Conservation (phyloP, 2,113 vertebrate genomes). For the Lonchura striata region DNA sequence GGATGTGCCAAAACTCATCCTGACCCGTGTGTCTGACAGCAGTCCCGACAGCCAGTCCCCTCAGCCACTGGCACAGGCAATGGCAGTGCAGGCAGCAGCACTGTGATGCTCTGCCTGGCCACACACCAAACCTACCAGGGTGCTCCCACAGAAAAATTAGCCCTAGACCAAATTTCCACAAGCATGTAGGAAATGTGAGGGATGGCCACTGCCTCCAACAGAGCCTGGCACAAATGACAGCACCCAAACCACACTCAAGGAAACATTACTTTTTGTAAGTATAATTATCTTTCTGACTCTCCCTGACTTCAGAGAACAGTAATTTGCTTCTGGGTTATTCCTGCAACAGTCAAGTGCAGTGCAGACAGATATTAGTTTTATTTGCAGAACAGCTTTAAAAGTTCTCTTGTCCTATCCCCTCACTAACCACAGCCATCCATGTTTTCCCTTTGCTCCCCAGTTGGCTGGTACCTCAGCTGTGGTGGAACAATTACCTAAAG, state of each 20-base stretch:
- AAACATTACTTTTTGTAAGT: background rate
- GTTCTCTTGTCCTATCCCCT: background rate
- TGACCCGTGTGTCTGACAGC: background rate
- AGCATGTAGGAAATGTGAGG: background rate
- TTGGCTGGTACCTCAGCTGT: background rate
- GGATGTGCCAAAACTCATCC: fast-evolving
- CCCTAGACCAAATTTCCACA: too few species aligned
- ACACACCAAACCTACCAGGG: background rate
- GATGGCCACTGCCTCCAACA: background rate
- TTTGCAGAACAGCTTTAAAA: background rate
- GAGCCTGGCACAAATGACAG: background rate
- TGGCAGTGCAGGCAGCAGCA: background rate
- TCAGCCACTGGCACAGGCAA: background rate
- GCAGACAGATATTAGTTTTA: background rate
- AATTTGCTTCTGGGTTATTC: background rate
- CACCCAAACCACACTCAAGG: background rate
- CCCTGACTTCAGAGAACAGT: background rate
- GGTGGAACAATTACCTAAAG: background rate
- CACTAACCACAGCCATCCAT: background rate
- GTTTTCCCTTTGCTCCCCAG: background rate
- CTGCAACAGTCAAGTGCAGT: background rate
- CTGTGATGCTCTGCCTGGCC: background rate
- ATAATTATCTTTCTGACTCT: background rate
- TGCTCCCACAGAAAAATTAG: background rate
- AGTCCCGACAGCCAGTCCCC: background rate